These are phyloP conservation scores for Nipponia nippon DNA, from an alignment of 2,113 vertebrate genomes.

Conservation along the genomic window DNA sequence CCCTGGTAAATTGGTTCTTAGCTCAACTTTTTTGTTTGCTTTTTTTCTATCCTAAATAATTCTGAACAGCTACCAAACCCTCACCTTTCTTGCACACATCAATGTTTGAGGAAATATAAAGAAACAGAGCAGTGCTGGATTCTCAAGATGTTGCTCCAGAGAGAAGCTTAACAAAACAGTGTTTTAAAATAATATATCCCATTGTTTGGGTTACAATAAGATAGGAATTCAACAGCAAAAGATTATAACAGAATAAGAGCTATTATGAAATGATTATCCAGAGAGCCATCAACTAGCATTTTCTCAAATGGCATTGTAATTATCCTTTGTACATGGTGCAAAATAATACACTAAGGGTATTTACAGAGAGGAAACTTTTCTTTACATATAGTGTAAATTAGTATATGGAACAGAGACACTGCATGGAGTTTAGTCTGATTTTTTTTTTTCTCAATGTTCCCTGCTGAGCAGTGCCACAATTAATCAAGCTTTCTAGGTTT, in stretches of 20 bases:
- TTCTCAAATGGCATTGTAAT: slow-evolving; percentile 16
- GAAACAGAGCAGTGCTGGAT: slow-evolving; percentile 5
- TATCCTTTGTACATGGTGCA: slow-evolving; percentile 18
- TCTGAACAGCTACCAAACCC: background rate
- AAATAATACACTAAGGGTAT: slow-evolving; percentile 15
- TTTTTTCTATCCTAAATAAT: background rate
- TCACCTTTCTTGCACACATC: background rate
- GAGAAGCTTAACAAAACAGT: slow-evolving; percentile 28
- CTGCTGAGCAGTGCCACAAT: slow-evolving; percentile 76
- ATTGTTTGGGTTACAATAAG: slow-evolving; percentile 50
- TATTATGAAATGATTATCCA: slow-evolving; percentile 47
- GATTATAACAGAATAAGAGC: slow-evolving; percentile 40
- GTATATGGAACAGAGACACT: slow-evolving; percentile 48
- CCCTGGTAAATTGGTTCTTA: background rate
- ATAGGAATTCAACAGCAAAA: slow-evolving; percentile 55
- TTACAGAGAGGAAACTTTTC: slow-evolving; percentile 61
- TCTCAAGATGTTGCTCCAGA: slow-evolving; percentile 21
- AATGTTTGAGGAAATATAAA: background rate
- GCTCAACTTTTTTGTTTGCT: background rate
- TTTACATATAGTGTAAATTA: slow-evolving; percentile 41
- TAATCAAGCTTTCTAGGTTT: slow-evolving; percentile 83
- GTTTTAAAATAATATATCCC: slow-evolving; percentile 36
- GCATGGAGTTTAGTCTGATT: slow-evolving; percentile 52
- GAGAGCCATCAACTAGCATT: slow-evolving; percentile 49
- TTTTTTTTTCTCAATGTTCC: slow-evolving; percentile 37